Evolutionary conservation across 2,797 vertebrate genomes (phyloP), one percentile per base, ranked within the genome.

Genomic region (Myotis findleyi): DNA sequence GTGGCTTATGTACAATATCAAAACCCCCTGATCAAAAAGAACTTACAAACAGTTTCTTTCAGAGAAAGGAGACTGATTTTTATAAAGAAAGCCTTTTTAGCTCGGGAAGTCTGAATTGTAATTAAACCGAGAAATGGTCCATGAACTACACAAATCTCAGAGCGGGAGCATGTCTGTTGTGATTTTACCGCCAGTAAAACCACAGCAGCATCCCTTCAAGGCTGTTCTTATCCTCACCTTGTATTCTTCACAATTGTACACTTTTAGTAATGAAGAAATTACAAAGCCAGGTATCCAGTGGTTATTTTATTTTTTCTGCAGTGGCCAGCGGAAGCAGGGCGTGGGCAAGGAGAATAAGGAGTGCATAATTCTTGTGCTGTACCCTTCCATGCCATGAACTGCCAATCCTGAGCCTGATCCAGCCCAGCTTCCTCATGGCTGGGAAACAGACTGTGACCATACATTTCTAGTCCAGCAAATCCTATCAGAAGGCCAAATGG

Each of bases 11-110:
- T 27, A 89, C 51, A 57, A 93, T 51, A 89, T 68, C 23, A 69
- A 82, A 97, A 96, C 77, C 85, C 82, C 53, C 21, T 33, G 17
- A 84, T 83, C 69, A 77, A 76, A 93, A 92, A 80, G 57, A 86
- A 62, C 59, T 62, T 62, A 47, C 72, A 38, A 38, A 38, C 6
- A 44, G 75, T 44, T 2, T 62, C 55, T 66, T 17, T 87, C 38
- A 57, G 73, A 86, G 49, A 33, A 81, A 62, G 27, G 18, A 85
- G 30, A 14, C 36, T 71, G 59, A 4, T 25, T 89, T 84, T 79
- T 80, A 64, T 72, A 73, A 94, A 84, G 66, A 55, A 89, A 62
- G 55, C 5, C 77, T 57, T 92, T 47, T 25, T 17, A 59, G 55
- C 47, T 77, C 49, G 49, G 87, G 76, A 64, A 18, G 49, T 91